Base-by-base conservation (phyloP, 2,888 invertebrate genomes). In the Microctonus brassicae region DNA sequence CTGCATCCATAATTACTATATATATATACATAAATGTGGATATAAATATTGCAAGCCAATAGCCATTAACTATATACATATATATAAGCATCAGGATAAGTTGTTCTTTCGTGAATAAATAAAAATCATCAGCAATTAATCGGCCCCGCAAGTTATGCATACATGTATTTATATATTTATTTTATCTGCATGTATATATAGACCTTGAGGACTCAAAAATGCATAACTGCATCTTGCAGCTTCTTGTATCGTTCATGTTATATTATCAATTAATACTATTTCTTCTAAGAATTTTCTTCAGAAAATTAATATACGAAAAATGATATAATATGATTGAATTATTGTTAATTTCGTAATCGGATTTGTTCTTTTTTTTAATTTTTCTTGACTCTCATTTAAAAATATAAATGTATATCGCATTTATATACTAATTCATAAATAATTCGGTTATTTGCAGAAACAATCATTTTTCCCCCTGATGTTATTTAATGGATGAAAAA, bases 51-150 rank as follows among this genome's bases (percentile, higher is more conserved):
- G 75, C 82, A 75, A 82, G 78, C 82, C 83, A 84, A 84, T 84
- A 84, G 82, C 80, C 83, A 84, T 86, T 83, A 84, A 86, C 81
- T 75, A 78, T 24, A 55, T 58, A 33, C 34, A 58, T 33, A 58
- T 26, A 33, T 33, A 55, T 55, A 29, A 17, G 13, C 6, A 58
- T 20, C 75, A 78, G 79, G 78, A 80, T 79, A 79, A 80, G 80
- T 83, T 82, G 81, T 80, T 80, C 80, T 81, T 82, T 81, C n/a
- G 80, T 79, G 17, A 80, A 82, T 82, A 83, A 84, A 83, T 83
- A 84, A 84, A 84, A 86, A 84, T 82, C 78, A 77, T 65, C 75
- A 73, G 79, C 81, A 82, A 84, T 84, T 85, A 84, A 85, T 84
- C 84, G 80, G 78, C 72, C 69, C 75, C 74, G 75, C 71, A 72